phyloP scores from a whole-genome alignment of 1,140 invertebrate genomes.

The Papilio machaon region DNA sequence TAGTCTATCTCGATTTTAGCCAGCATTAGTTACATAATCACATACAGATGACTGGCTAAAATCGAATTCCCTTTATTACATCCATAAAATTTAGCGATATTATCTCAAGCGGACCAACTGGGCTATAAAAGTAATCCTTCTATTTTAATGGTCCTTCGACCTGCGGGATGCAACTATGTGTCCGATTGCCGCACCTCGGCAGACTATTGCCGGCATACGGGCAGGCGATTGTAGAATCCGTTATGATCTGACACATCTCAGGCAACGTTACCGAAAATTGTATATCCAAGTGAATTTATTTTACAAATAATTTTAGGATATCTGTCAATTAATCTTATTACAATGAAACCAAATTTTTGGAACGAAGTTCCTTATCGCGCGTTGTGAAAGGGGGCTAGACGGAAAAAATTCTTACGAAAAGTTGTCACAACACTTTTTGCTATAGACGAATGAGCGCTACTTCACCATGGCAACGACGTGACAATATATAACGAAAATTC shows the following conservation, averaged over 20 bases:
- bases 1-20: constrained; percentile 33
- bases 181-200: constrained; percentile 55
- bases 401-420: too few relatives aligned
- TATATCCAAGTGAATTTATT: not conserved
- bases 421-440: too few relatives aligned
- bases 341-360: too few relatives aligned
- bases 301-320: not conserved
- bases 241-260: constrained; percentile 14
- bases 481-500: too few relatives aligned
- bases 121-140: constrained; percentile 79
- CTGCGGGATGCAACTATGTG: constrained; percentile 75
- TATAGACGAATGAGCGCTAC: too few relatives aligned
- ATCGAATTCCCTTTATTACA: constrained; percentile 79
- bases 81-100: constrained; percentile 80
- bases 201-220: constrained; percentile 15
- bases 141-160: constrained; percentile 77
- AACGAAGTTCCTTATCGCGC: too few relatives aligned
- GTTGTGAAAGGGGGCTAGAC: too few relatives aligned
- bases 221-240: not conserved
- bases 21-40: constrained; percentile 62
- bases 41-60: constrained; percentile 73
- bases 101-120: constrained; percentile 77
- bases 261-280: not conserved
- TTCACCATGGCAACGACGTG: too few relatives aligned
- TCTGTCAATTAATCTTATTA: too few relatives aligned